These are phyloP conservation scores for Anguilla anguilla DNA, from an alignment of 2,797 vertebrate species.

Conservation along the genomic window DNA sequence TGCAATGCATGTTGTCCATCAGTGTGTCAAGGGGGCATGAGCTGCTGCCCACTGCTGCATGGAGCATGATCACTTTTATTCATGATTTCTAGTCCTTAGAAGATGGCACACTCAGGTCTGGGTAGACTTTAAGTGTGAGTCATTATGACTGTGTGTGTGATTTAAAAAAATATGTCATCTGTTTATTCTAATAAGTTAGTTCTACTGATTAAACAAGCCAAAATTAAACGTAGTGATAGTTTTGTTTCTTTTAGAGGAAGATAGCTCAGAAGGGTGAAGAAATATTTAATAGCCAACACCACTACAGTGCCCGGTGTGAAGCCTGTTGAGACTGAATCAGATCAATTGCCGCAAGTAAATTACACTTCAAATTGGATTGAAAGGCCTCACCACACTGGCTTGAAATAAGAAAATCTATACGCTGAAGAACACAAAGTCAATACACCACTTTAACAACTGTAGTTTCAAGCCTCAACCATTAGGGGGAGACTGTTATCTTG, in stretches of 20 bases:
- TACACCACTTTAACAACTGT: neutral
- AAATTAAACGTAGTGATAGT: neutral
- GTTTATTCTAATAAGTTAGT: too few relatives aligned
- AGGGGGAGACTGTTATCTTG: constrained; percentile 6
- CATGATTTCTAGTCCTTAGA: neutral
- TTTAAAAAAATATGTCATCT: too few relatives aligned
- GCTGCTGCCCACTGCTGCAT: neutral
- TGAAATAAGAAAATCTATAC: neutral
- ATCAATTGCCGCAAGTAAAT: neutral
- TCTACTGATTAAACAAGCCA: too few relatives aligned
- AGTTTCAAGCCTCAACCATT: neutral
- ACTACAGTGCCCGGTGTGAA: neutral
- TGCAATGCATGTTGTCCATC: neutral
- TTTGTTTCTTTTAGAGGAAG: neutral
- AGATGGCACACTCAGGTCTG: too few relatives aligned
- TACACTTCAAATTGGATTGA: neutral
- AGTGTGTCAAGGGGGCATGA: neutral
- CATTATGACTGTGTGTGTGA: too few relatives aligned
- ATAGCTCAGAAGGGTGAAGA: neutral
- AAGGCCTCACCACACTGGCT: neutral
- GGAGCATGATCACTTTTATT: neutral
- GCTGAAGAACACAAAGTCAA: neutral
- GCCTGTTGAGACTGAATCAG: neutral
- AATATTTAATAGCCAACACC: neutral
- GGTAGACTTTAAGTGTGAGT: too few relatives aligned